phyloP scores from a whole-genome alignment of 2,797 vertebrate genomes.

The Iguana delicatissima region DNA sequence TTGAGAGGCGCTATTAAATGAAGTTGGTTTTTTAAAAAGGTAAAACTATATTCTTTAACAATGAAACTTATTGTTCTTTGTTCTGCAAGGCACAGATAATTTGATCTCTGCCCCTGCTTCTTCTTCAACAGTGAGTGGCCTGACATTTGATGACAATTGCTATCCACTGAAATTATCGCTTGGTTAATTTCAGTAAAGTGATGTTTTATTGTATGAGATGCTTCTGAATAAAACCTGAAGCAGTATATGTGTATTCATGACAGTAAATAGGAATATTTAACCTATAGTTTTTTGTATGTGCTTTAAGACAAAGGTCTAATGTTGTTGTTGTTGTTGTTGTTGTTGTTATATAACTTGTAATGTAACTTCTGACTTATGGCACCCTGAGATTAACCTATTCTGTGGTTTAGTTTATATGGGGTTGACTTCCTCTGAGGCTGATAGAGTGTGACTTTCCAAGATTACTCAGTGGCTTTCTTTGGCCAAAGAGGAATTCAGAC shows the following conservation, averaged over 20 bases:
- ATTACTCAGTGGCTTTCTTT: too few species aligned
- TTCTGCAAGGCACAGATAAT: conserved; percentile 35
- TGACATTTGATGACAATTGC: background rate
- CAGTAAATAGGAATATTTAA: background rate
- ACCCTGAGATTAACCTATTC: too few species aligned
- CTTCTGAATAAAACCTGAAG: background rate
- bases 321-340: too few species aligned
- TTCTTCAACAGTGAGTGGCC: conserved; percentile 18
- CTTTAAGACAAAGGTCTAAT: background rate
- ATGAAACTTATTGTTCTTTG: conserved; percentile 43
- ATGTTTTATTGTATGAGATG: background rate
- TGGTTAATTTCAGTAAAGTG: background rate
- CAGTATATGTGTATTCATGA: background rate
- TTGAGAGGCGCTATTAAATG: background rate
- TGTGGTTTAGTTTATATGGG: too few species aligned
- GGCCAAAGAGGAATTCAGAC: too few species aligned
- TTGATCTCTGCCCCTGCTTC: conserved; percentile 46
- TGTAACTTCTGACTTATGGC: too few species aligned
- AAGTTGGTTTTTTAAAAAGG: background rate
- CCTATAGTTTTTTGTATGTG: background rate
- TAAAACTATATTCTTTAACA: conserved; percentile 41
- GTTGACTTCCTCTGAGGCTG: too few species aligned
- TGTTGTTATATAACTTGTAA: too few species aligned
- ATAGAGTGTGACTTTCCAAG: too few species aligned
- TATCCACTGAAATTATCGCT: conserved; percentile 34